Evolutionary conservation across 2,888 invertebrate genomes (phyloP).

Genomic region (Drosophila buzzatii): DNA sequence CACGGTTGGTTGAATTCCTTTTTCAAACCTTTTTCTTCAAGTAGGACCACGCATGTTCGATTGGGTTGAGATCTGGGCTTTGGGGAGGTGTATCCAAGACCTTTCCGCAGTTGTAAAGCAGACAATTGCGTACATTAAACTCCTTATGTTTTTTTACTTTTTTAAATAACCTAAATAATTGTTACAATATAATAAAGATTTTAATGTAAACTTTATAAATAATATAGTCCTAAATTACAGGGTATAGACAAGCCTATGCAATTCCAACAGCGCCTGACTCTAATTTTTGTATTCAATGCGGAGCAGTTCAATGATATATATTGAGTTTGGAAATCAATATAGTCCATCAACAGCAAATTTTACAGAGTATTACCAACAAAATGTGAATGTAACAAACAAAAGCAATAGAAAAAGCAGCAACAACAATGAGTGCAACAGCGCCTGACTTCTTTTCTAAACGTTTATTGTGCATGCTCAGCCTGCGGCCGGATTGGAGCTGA

Average conservation of each 20-base stretch:
- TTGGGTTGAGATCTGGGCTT: too few species aligned
- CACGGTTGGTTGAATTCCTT: too few species aligned
- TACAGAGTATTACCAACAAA: slow-evolving; percentile 21
- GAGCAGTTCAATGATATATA: background rate
- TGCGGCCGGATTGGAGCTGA: slow-evolving; percentile 58
- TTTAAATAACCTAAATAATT: too few species aligned
- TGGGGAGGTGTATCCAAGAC: too few species aligned
- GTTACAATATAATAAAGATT: too few species aligned
- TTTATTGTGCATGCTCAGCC: slow-evolving; percentile 59
- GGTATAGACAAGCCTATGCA: background rate
- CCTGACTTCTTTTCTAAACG: slow-evolving; percentile 57
- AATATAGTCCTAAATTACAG: background rate
- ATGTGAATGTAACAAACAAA: slow-evolving; percentile 36
- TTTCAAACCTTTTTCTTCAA: too few species aligned
- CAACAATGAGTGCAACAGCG: slow-evolving; percentile 50
- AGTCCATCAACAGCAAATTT: too few species aligned
- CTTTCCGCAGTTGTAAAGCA: too few species aligned
- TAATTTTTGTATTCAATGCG: background rate
- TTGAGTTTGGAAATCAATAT: background rate
- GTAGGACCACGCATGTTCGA: too few species aligned
- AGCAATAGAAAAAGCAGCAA: slow-evolving; percentile 6
- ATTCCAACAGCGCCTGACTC: too few species aligned
- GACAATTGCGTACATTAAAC: too few species aligned
- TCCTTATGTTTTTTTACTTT: too few species aligned
- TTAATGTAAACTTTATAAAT: background rate